These are phyloP conservation scores for Spondyliosoma cantharus DNA, from an alignment of 2,797 vertebrate species.

Conservation along the genomic window DNA sequence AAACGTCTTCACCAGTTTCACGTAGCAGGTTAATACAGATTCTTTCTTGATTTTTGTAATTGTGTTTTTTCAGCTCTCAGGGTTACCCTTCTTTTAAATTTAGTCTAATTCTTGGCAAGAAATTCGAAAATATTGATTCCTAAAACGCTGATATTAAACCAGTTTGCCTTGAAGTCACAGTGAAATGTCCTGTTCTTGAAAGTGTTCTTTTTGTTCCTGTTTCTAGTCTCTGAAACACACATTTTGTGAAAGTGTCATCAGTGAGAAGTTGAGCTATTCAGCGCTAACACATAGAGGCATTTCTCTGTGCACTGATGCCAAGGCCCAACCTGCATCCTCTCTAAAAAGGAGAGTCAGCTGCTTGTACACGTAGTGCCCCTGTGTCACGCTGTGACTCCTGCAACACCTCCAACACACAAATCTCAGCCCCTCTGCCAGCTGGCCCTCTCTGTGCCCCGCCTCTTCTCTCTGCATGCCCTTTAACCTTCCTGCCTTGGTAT, in stretches of 20 bases:
- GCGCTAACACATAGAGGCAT: neutral
- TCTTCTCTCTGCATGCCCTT: constrained; percentile 81
- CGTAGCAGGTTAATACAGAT: neutral
- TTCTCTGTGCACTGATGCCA: constrained; percentile 36
- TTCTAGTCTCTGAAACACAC: neutral
- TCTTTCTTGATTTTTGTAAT: no score
- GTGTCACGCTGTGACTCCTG: constrained; percentile 65
- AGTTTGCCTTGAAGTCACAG: neutral
- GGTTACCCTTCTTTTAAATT: no score
- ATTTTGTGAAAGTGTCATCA: neutral
- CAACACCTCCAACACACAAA: constrained; percentile 56
- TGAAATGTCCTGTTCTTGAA: neutral
- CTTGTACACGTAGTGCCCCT: constrained; percentile 51
- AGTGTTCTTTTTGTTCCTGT: neutral
- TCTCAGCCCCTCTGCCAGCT: constrained; percentile 64
- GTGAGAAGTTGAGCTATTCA: neutral
- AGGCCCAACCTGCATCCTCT: constrained; percentile 40
- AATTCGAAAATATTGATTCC: neutral
- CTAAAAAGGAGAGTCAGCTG: constrained; percentile 79
- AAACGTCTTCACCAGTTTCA: neutral
- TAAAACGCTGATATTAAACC: neutral
- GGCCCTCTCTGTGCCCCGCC: constrained; percentile 65
- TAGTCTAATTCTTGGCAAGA: neutral
- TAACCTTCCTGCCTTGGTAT: constrained; percentile 85
- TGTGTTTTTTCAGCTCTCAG: no score